A percentile compares a stretch with the other conserved stretches of the same genome.
Conservation (phyloP, 1,140 invertebrate genomes). For the Armadillidium nasatum region DNA sequence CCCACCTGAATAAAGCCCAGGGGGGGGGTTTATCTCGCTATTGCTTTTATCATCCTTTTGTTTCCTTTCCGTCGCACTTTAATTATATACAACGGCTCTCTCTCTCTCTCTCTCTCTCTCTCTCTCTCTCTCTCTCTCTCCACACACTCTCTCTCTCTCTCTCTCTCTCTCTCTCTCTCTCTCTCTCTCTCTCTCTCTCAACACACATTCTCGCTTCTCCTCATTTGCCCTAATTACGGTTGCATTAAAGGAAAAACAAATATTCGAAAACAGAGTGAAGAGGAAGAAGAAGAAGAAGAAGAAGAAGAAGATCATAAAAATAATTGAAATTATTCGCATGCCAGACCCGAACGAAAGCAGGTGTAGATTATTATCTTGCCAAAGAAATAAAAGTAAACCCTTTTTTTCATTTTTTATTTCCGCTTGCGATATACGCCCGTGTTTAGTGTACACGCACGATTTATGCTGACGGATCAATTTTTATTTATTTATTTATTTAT, state of each 20-base stretch:
- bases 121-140: neutral
- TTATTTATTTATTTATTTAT: no score
- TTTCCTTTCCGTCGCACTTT: neutral
- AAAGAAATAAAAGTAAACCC: constrained; percentile 1
- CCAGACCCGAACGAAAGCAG: no score
- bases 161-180: neutral
- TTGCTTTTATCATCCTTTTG: constrained; percentile 1
- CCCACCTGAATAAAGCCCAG: neutral
- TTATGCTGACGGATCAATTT: no score
- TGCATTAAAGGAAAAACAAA: neutral
- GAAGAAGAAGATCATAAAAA: neutral
- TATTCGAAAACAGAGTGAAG: neutral
- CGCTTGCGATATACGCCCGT: no score
- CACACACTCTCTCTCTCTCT: neutral
- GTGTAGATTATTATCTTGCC: no score
- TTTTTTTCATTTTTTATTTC: no score
- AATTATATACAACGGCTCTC: neutral
- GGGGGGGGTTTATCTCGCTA: neutral
- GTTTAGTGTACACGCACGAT: no score
- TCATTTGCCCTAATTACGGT: no score
- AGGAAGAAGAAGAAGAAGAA: neutral
- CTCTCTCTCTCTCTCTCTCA: neutral
- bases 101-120: no score
- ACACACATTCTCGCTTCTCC: neutral
- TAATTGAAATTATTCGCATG: no score